phyloP scores from a whole-genome alignment of 1,140 invertebrate genomes.

The Adelges cooleyi region DNA sequence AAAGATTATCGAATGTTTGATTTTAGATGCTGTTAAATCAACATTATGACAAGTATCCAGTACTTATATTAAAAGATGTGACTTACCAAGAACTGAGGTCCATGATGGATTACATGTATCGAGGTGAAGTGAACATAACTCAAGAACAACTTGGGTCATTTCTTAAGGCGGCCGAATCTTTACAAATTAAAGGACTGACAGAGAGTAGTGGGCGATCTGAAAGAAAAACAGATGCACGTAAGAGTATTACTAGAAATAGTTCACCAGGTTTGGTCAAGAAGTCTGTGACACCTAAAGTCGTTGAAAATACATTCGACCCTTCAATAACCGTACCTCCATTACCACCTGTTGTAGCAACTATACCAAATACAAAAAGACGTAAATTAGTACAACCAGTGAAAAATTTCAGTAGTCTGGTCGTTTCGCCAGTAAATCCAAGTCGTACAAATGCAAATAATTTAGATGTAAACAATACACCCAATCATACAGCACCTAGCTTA shows the following conservation, averaged over 20 bases:
- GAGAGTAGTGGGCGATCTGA: slow-evolving; percentile 45
- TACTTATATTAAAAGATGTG: slow-evolving; percentile 82
- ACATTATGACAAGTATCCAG: slow-evolving; percentile 80
- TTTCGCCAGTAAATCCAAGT: slow-evolving; percentile 29
- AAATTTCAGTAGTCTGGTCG: slow-evolving; percentile 24
- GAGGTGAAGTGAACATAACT: slow-evolving; percentile 84
- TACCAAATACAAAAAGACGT: slow-evolving; percentile 28
- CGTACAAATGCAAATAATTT: slow-evolving; percentile 27
- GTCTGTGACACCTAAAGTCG: slow-evolving; percentile 25
- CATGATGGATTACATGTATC: slow-evolving; percentile 90
- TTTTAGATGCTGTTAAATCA: slow-evolving; percentile 69
- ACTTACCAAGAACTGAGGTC: slow-evolving; percentile 80
- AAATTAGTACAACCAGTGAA: slow-evolving; percentile 30
- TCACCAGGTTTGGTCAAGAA: slow-evolving; percentile 11
- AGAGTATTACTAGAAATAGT: not conserved
- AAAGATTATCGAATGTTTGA: too few species aligned
- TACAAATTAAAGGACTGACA: slow-evolving; percentile 84
- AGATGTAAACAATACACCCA: slow-evolving; percentile 29
- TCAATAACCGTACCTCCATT: not conserved
- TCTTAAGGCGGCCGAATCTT: slow-evolving; percentile 75
- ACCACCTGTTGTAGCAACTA: slow-evolving; percentile 2
- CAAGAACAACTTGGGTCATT: slow-evolving; percentile 82
- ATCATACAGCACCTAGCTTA: slow-evolving; percentile 26
- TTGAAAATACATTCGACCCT: slow-evolving; percentile 1
- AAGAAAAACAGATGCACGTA: slow-evolving; percentile 12